Conservation (phyloP, 1,140 invertebrate species). For the Drosophila neocordata region DNA sequence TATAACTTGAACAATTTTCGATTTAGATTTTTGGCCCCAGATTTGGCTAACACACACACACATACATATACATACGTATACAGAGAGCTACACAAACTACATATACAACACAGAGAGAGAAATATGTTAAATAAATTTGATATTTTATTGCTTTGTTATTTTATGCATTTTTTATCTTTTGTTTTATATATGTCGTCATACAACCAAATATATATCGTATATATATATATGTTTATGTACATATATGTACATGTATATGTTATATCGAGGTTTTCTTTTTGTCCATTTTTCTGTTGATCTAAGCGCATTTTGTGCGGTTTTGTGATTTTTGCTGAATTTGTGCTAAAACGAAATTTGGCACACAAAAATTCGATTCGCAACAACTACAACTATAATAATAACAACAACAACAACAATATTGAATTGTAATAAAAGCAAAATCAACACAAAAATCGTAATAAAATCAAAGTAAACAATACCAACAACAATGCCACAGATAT, state of each 20-base stretch:
- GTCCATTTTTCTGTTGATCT: constrained; percentile 65
- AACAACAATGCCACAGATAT: constrained; percentile 39
- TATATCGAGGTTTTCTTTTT: constrained; percentile 26
- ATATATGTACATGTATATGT: not conserved
- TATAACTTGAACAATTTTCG: constrained; percentile 1
- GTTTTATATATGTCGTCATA: constrained; percentile 18
- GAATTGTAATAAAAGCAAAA: constrained; percentile 79
- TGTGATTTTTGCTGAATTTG: constrained; percentile 70
- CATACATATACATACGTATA: not conserved
- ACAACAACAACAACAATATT: constrained; percentile 41
- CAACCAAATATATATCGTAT: not conserved
- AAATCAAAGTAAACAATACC: constrained; percentile 77
- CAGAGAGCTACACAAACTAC: too few species aligned
- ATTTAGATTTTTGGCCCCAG: constrained; percentile 5
- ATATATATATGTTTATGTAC: constrained; percentile 18
- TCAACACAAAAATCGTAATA: constrained; percentile 79
- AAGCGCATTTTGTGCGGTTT: constrained; percentile 74
- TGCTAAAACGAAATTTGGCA: constrained; percentile 28
- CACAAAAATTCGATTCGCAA: constrained; percentile 22
- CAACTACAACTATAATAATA: constrained; percentile 23
- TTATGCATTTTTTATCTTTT: constrained; percentile 42
- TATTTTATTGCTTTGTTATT: constrained; percentile 48
- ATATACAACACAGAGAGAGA: not conserved
- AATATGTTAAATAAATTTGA: constrained; percentile 53
- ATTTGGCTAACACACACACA: not conserved